phyloP scores from a whole-genome alignment of 1,140 invertebrate genomes.

The Cotesia vestalis region DNA sequence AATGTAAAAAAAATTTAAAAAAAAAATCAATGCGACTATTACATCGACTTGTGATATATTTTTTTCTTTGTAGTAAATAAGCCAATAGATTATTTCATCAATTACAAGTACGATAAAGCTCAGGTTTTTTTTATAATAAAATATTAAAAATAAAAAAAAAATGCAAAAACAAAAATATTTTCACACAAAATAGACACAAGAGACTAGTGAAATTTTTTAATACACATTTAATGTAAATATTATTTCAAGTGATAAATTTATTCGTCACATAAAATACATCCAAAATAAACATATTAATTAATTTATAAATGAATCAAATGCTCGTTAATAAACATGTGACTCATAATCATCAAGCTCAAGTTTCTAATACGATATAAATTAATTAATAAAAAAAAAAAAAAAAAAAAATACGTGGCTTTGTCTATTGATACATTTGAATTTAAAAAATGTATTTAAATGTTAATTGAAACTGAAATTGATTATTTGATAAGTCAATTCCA shows the following conservation, averaged over 20 bases:
- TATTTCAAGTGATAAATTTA: not conserved
- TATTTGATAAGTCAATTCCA: constrained; percentile 53
- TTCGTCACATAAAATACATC: not conserved
- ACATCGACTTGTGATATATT: constrained; percentile 18
- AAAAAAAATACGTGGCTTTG: not conserved
- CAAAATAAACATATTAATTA: no score
- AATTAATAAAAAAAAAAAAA: not conserved
- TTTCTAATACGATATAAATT: not conserved
- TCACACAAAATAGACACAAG: no score
- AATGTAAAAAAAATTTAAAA: constrained; percentile 10
- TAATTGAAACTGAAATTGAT: constrained; percentile 44
- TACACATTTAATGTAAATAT: constrained; percentile 25
- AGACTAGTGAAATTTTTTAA: no score
- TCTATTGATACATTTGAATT: not conserved
- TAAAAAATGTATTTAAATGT: constrained; percentile 43
- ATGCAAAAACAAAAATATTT: no score
- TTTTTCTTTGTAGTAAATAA: constrained; percentile 9
- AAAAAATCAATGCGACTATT: not conserved
- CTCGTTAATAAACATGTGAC: constrained; percentile 41
- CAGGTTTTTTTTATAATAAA: constrained; percentile 1
- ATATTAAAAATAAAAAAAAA: no score
- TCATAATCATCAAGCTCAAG: constrained; percentile 37
- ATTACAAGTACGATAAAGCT: constrained; percentile 13
- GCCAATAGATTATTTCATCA: not conserved
- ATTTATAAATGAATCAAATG: no score